phyloP scores from a whole-genome alignment of 2,888 invertebrate genomes.

The Latrodectus hesperus region DNA sequence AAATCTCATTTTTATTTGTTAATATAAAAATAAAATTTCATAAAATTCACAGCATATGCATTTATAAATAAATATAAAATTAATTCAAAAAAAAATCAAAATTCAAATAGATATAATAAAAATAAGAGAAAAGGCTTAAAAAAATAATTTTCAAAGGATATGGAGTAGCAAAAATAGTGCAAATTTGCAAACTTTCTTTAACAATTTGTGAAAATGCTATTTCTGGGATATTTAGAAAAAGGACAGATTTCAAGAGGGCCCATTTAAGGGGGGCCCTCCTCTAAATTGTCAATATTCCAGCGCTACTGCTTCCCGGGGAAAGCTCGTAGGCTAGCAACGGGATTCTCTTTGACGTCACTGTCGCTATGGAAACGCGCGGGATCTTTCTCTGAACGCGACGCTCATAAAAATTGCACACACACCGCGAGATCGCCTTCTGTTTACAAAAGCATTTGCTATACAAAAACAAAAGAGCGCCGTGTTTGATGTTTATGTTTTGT shows the following conservation, averaged over 20 bases:
- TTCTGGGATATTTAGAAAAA: too few species aligned
- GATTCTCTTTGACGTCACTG: constrained; percentile 55
- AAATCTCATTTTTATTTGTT: too few species aligned
- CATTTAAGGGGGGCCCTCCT: background rate
- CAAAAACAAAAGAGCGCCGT: background rate
- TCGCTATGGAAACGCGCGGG: constrained; percentile 33
- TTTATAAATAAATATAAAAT: too few species aligned
- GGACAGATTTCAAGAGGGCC: background rate
- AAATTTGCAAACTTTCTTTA: too few species aligned
- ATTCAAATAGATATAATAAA: too few species aligned
- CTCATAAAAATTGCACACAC: constrained; percentile 58
- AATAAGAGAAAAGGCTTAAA: too few species aligned
- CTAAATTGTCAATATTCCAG: constrained; percentile 27
- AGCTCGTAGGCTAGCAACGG: constrained; percentile 47
- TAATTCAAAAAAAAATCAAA: too few species aligned
- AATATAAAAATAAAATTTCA: too few species aligned
- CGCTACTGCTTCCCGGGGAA: constrained; percentile 45
- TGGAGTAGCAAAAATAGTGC: too few species aligned
- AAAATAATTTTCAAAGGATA: too few species aligned
- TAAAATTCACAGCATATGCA: too few species aligned
- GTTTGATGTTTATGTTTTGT: constrained; percentile 23
- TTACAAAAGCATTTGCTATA: background rate
- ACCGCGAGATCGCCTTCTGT: background rate
- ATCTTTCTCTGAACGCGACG: constrained; percentile 28
- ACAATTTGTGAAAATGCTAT: too few species aligned